Evolutionary conservation across 2,113 vertebrate species (phyloP).

Genomic region (Phaethornis superciliosus): DNA sequence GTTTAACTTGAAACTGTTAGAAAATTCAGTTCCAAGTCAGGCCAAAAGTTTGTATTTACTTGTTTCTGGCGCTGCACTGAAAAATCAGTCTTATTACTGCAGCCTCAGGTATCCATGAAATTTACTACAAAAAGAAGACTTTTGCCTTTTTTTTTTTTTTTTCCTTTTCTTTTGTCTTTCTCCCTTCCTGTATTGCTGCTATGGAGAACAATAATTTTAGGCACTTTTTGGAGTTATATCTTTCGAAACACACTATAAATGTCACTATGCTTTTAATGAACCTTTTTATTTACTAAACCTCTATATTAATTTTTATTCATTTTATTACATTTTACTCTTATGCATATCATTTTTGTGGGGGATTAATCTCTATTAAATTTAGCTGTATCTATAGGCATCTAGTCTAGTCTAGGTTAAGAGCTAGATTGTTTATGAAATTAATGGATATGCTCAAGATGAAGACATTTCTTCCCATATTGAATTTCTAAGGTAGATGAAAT

Average conservation of each 20-base stretch:
- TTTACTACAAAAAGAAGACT: background rate
- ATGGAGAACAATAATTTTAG: background rate
- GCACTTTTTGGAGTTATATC: background rate
- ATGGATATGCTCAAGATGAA: background rate
- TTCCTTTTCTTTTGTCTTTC: background rate
- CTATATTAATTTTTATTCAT: background rate
- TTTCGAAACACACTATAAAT: background rate
- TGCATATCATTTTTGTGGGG: background rate
- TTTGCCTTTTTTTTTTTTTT: background rate
- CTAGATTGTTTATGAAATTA: background rate
- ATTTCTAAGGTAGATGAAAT: background rate
- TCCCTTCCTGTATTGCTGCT: background rate
- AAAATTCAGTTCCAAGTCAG: background rate
- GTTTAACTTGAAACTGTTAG: background rate
- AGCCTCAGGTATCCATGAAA: background rate
- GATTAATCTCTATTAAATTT: background rate
- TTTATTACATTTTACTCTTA: background rate
- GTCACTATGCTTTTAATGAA: background rate
- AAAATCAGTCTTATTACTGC: background rate
- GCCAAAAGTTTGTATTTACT: background rate
- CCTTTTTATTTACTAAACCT: background rate
- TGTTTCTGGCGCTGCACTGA: background rate
- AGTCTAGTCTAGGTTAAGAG: background rate
- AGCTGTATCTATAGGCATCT: background rate
- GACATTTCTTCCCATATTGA: background rate